Base-by-base conservation (phyloP, 2,113 vertebrate species). In the Burhinus oedicnemus region DNA sequence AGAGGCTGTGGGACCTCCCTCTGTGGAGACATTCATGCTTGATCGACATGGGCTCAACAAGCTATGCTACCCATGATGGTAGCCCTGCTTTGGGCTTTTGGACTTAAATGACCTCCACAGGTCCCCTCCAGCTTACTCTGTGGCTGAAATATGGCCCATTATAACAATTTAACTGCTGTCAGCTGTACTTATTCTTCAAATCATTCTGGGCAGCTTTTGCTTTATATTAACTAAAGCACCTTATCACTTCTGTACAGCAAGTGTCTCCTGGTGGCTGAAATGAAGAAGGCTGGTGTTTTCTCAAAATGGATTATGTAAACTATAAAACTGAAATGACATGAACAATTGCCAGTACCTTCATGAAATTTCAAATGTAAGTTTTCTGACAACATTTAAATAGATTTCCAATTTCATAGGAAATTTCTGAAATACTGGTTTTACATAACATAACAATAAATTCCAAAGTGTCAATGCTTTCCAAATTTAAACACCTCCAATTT, bases 241-340 rank as follows among this genome's bases (percentile, higher is more conserved):
- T 88, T 86, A 93, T 83, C 51, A 3, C 62, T 92, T 88, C 75
- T 74, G 78, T 93, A 90, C 90, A 92, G 82, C 66, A 96, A 93
- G 91, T 90, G 90, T 96, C 96, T 95, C 93, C 90, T 96, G 95
- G 75, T 96, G 93, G 95, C 81, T 93, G 82, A 88, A 97, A 92
- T 18, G 78, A 86, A 90, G 81, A 75, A 88, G 60, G 70, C 45
- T 69, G 58, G 76, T 72, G 40, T 89, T 95, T 96, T 85, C 52
- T 90, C 29, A 65, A 71, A 81, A 69, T 19, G 66, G 58, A 86
- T 85, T 88, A 79, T 68, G 40, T 51, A 76, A 95, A 91, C 47
- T 85, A 20, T 65, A 82, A 94, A 84, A 87, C 18, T 26, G 30
- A 89, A 82, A 30, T 51, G 5, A 49, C 55, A 55, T 12, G 8